phyloP scores from a whole-genome alignment of 2,888 invertebrate genomes.

The Hirtodrosophila histrioides region DNA sequence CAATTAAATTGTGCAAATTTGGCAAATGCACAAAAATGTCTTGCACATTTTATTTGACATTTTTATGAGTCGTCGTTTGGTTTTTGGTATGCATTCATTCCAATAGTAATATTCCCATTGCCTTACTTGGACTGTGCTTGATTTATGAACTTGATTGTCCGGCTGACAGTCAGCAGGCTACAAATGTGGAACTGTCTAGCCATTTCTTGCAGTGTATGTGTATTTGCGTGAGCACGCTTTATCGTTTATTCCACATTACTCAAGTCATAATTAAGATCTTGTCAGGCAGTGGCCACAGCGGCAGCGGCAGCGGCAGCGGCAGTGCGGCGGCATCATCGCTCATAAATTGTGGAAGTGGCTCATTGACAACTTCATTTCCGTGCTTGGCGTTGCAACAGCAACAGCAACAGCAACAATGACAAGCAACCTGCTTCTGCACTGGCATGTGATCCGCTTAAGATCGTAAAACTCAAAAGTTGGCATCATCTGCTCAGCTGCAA shows the following conservation, averaged over 20 bases:
- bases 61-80: slow-evolving; percentile 65
- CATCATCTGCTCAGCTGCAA: slow-evolving; percentile 58
- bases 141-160: slow-evolving; percentile 71
- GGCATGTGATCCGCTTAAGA: slow-evolving; percentile 65
- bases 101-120: slow-evolving; percentile 29
- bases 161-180: slow-evolving; percentile 38
- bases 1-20: slow-evolving; percentile 76
- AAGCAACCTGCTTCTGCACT: slow-evolving; percentile 41
- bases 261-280: slow-evolving; percentile 78
- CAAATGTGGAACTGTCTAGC: slow-evolving; percentile 16
- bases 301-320: slow-evolving; percentile 6
- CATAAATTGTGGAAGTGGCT: slow-evolving; percentile 79
- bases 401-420: slow-evolving; percentile 30
- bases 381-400: slow-evolving; percentile 53
- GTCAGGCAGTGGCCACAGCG: slow-evolving; percentile 58
- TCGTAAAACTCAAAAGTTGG: slow-evolving; percentile 45
- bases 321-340: slow-evolving; percentile 58
- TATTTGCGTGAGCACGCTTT: slow-evolving; percentile 77
- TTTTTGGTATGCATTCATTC: slow-evolving; percentile 30
- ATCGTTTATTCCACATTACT: slow-evolving; percentile 79
- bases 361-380: slow-evolving; percentile 80
- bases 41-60: slow-evolving; percentile 74
- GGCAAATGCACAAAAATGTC: slow-evolving; percentile 74
- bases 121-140: slow-evolving; percentile 51
- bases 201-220: slow-evolving; percentile 72